phyloP scores from a whole-genome alignment of 2,888 invertebrate species.

The Chloroclystis v-ata region DNA sequence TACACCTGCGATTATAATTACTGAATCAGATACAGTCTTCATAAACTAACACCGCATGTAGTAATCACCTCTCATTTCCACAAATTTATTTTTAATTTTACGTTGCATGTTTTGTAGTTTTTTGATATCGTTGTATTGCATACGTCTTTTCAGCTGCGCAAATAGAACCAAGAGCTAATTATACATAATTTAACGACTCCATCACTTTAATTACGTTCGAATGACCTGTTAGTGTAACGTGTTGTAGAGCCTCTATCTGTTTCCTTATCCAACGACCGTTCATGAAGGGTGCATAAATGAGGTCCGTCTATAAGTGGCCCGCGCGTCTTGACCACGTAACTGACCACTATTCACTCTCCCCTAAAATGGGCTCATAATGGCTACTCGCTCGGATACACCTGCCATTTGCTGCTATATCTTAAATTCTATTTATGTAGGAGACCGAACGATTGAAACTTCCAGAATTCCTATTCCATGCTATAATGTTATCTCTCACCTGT shows the following conservation, averaged over 20 bases:
- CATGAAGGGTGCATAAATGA: conserved; percentile 75
- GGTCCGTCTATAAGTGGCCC: conserved; percentile 45
- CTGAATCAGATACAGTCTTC: too few relatives aligned
- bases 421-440: conserved; percentile 48
- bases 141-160: too few relatives aligned
- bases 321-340: conserved; percentile 53
- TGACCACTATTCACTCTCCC: conserved; percentile 64
- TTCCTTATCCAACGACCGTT: conserved; percentile 62
- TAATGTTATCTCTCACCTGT: conserved; percentile 4
- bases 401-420: conserved; percentile 55
- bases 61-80: too few relatives aligned
- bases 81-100: too few relatives aligned
- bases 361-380: conserved; percentile 76
- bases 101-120: too few relatives aligned
- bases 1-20: neutral
- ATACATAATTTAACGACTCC: conserved; percentile 15
- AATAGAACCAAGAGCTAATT: neutral
- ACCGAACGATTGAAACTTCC: conserved; percentile 28
- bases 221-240: conserved; percentile 9
- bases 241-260: conserved; percentile 42
- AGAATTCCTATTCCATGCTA: neutral
- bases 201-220: conserved; percentile 15
- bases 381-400: conserved; percentile 73
- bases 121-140: too few relatives aligned
- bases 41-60: too few relatives aligned